Evolutionary conservation across 2,113 vertebrate genomes (phyloP).

Genomic region (Triplophysa rosa): DNA sequence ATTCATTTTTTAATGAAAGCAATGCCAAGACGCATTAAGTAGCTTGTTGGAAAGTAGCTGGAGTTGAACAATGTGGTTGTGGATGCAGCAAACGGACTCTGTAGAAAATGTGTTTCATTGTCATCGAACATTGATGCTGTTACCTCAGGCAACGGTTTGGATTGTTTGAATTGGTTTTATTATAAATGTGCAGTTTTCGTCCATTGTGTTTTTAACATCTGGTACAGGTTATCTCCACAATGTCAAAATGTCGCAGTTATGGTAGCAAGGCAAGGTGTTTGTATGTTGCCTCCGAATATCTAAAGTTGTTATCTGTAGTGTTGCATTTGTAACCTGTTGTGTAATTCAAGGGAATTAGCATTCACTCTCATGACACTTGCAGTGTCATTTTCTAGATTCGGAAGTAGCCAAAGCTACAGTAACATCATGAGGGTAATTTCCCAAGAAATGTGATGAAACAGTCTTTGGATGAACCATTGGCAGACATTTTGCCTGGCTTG

Average conservation of each 20-base stretch:
- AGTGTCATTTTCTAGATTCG: background rate
- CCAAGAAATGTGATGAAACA: background rate
- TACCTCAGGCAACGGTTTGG: constrained; percentile 62
- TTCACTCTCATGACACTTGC: background rate
- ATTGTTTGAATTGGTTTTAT: constrained; percentile 58
- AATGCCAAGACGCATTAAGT: constrained; percentile 49
- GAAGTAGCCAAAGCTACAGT: background rate
- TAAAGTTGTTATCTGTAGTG: constrained; percentile 28
- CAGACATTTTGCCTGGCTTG: constrained; percentile 33
- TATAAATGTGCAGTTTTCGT: constrained; percentile 45
- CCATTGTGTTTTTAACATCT: constrained; percentile 48
- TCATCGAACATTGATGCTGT: background rate
- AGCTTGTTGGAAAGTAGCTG: constrained; percentile 3
- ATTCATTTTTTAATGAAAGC: constrained; percentile 28
- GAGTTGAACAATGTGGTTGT: constrained; percentile 4
- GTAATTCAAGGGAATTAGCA: background rate
- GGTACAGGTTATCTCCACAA: constrained; percentile 9
- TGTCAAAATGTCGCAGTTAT: constrained; percentile 42
- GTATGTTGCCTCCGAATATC: constrained; percentile 44
- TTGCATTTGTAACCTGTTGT: background rate
- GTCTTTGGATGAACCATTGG: background rate
- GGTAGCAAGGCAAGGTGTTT: constrained; percentile 24
- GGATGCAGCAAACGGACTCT: constrained; percentile 30
- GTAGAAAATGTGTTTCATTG: constrained; percentile 4
- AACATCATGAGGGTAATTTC: constrained; percentile 6